Evolutionary conservation across 2,888 invertebrate species (phyloP), one percentile per base, ranked within the genome.

Genomic region (Atrina japonica): DNA sequence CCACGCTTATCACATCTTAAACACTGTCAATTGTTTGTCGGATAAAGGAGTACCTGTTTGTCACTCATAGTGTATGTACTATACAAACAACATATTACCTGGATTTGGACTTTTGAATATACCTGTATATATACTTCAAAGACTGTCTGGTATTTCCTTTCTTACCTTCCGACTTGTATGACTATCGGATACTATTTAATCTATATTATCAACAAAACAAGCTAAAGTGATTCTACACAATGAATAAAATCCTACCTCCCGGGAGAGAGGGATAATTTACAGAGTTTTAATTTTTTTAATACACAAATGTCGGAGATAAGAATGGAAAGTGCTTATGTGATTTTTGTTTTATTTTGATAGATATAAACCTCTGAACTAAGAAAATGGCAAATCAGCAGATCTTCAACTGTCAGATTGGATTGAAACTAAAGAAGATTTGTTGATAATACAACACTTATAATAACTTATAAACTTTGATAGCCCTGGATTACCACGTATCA

Each of bases 51-150:
- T 23, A 56, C 56, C 40, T 30, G 49, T 49, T 61, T 61, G 49
- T 61, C 49, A 49, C 30, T 30, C 18, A 61, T 25, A 49, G 21
- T n/a, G 61, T 61, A 61, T 25, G 49, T 30, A 61, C 35, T 29
- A 58, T 45, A 16, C 58, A 47, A 56, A 66, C 58, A 49, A 52
- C 30, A 43, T 66, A 56, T 56, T 18, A 49, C 25, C 29, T 6
- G 55, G 58, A 58, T 66, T 66, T 66, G 50, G 18, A 52, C 49
- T 58, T 58, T 58, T n/a, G 58, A 29, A 35, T 66, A 66, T 49
- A 66, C 35, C 58, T 50, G 25, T 35, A 64, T 35, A 29, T 61
- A n/a, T 23, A 66, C 66, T 58, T 58, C 66, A 66, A 66, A 66
- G 66, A 49, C 30, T 6, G 23, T 30, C 16, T 49, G 58, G 66